Conservation (phyloP, 2,888 invertebrate genomes). For the Melanostoma mellinum region DNA sequence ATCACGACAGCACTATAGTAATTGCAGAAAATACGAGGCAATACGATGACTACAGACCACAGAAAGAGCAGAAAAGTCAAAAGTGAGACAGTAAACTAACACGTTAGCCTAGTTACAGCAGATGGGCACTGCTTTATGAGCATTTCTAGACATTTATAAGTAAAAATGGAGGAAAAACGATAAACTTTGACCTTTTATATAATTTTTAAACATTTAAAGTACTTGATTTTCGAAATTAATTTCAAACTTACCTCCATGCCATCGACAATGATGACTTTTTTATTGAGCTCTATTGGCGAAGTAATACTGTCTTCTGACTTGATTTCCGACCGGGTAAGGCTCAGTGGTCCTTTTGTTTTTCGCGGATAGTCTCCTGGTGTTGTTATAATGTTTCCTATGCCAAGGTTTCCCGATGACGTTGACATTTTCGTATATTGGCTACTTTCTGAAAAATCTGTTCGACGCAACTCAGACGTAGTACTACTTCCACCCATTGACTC, state of each 20-base stretch:
- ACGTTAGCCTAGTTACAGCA: too few species aligned
- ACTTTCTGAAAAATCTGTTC: conserved; percentile 61
- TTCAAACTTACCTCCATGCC: conserved; percentile 79
- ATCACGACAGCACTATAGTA: too few species aligned
- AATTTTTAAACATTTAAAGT: too few species aligned
- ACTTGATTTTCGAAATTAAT: not conserved
- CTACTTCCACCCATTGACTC: conserved; percentile 66
- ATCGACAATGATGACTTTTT: conserved; percentile 82
- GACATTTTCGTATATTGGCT: conserved; percentile 77
- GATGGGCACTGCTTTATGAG: too few species aligned
- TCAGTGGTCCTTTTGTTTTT: conserved; percentile 80
- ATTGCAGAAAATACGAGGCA: too few species aligned
- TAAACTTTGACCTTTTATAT: too few species aligned
- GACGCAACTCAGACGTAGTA: conserved; percentile 62
- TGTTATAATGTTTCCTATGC: conserved; percentile 79
- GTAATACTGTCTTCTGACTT: conserved; percentile 62
- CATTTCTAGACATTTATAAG: too few species aligned
- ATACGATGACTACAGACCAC: too few species aligned
- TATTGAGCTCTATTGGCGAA: conserved; percentile 79
- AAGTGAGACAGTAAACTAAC: too few species aligned
- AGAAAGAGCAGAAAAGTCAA: too few species aligned
- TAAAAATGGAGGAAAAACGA: too few species aligned
- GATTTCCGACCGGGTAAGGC: conserved; percentile 74
- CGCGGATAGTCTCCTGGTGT: conserved; percentile 80
- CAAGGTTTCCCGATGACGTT: conserved; percentile 79